Base-by-base conservation (phyloP, 2,797 vertebrate genomes). In the Kryptopterus vitreolus region DNA sequence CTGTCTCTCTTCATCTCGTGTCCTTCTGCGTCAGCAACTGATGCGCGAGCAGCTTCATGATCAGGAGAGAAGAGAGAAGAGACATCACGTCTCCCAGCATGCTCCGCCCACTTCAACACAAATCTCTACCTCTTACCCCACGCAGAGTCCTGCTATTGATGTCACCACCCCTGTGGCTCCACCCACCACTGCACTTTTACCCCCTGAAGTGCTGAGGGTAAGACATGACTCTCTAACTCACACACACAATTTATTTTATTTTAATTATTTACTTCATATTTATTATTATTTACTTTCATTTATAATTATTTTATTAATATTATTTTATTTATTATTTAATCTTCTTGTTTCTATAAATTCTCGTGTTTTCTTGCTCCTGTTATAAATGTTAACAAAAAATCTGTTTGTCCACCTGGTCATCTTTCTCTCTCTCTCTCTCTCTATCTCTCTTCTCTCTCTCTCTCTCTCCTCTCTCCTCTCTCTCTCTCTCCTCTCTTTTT, bases 11-110 rank as follows among this genome's bases (percentile, higher is more conserved):
- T 95, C 94, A 95, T 95, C 96, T 91, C 96, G 97, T 87, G 95
- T 98, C 93, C 92, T 98, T 93, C 93, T 98, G 92, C 96, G 97
- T 83, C 98, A 99, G 92, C 97, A 98, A 94, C 95, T 99, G 95
- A 98, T 98, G 97, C 96, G 96, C 89, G 97, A 99, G 93, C 97
- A 98, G 94, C 96, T 98, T 88, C 95, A 98, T 92, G 96, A 98
- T 92, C 97, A 99, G 89, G 98, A 98, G 90, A 94, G 96, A 77
- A 93, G 95, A 83, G 98, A 98, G 90, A 95, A 96, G 92, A 96
- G 90, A 87, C 95, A 95, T 82, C 96, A 96, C 86, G 94, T 94
- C 84, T 92, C 95, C 83, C 94, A 94, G 87, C 96, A 95, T 93
- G 93, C 96, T 88, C 96, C 96, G 84, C 92, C 92, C 66, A 90